A percentile compares a stretch with the other conserved stretches of the same genome.
Conservation (phyloP, 2,797 vertebrate genomes). For the Moxostoma hubbsi region DNA sequence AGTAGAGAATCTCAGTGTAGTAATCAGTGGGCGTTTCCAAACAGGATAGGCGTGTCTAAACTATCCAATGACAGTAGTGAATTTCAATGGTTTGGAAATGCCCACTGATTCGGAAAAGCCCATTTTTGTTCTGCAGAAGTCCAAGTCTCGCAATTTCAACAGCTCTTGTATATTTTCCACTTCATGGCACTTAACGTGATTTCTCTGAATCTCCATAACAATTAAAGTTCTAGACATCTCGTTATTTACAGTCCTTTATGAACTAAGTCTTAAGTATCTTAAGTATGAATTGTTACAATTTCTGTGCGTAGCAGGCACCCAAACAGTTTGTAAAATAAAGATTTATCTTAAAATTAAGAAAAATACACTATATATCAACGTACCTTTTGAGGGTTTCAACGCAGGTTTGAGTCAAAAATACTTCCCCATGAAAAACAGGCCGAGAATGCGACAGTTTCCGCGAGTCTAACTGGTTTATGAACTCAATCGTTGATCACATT, state of each 20-base stretch:
- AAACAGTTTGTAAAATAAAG: neutral
- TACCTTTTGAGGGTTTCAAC: slow-evolving; percentile 15
- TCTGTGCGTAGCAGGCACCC: neutral
- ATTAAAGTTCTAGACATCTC: neutral
- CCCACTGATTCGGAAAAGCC: too few species aligned
- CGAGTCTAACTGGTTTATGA: slow-evolving; percentile 8
- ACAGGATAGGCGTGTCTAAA: too few species aligned
- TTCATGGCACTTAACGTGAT: neutral
- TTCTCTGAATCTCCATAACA: neutral
- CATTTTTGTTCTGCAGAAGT: too few species aligned
- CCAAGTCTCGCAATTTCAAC: neutral
- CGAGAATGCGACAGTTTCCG: slow-evolving; percentile 41
- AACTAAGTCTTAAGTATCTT: neutral
- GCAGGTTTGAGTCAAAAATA: neutral
- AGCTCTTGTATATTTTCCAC: neutral
- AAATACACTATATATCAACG: slow-evolving; percentile 9
- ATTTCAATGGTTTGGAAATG: too few species aligned
- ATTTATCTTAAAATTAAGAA: neutral
- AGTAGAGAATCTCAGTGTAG: too few species aligned
- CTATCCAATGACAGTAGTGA: too few species aligned
- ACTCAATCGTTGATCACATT: neutral
- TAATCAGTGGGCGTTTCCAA: too few species aligned
- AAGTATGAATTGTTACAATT: neutral
- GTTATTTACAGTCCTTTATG: neutral
- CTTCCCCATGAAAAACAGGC: slow-evolving; percentile 35